These are phyloP conservation scores for Meleagris gallopavo DNA, from an alignment of 2,113 vertebrate species.

Conservation along the genomic window DNA sequence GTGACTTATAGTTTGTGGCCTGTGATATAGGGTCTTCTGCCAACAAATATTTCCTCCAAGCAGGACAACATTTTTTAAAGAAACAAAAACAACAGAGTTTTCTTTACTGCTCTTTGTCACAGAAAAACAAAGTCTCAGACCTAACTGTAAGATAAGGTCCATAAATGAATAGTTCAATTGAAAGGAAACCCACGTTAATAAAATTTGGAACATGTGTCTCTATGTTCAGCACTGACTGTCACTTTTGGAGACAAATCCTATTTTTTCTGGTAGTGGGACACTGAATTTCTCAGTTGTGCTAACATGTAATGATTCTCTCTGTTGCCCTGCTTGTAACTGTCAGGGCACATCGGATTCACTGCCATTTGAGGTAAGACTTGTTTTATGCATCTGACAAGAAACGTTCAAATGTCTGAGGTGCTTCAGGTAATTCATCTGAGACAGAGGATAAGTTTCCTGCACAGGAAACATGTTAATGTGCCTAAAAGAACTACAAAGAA, in stretches of 20 bases:
- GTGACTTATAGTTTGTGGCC: neutral
- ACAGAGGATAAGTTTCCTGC: neutral
- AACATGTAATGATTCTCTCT: neutral
- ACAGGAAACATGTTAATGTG: neutral
- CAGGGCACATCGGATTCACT: constrained; percentile 17
- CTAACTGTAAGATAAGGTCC: neutral
- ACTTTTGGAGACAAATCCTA: neutral
- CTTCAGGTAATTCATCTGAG: neutral
- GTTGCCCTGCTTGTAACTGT: constrained; percentile 39
- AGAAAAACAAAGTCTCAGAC: neutral
- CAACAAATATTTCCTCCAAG: neutral
- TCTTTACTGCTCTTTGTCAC: neutral
- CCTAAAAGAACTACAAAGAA: neutral
- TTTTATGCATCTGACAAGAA: constrained; percentile 26
- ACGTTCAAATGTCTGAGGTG: neutral
- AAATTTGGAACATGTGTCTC: neutral
- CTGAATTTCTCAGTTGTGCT: neutral
- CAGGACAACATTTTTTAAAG: neutral
- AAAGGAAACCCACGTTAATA: neutral
- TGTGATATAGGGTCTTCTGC: neutral
- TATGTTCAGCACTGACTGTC: neutral
- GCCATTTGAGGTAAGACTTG: neutral
- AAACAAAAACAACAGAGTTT: neutral
- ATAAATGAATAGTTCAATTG: neutral
- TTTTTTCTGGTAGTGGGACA: neutral